Percentiles rank a stretch among this genome's conserved stretches.
Conservation (phyloP, 2,113 vertebrate species). For the Otus sunia region DNA sequence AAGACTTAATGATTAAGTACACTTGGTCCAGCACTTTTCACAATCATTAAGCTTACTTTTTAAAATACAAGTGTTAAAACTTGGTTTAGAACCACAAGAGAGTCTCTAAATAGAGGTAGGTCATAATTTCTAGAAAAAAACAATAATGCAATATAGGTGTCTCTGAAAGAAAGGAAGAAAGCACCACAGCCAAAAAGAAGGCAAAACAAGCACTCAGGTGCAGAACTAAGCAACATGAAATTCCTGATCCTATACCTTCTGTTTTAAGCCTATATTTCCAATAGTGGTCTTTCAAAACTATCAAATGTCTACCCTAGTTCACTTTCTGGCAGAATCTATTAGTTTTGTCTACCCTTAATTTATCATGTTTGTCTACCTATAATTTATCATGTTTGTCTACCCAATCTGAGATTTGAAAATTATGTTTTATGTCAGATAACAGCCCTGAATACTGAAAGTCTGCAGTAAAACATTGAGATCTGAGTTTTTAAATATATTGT, state of each 20-base stretch:
- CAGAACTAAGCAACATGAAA: not conserved
- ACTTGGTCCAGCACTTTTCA: not conserved
- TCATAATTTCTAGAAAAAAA: not conserved
- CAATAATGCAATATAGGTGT: not conserved
- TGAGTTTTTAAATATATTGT: not conserved
- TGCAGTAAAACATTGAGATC: not conserved
- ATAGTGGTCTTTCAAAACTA: not conserved
- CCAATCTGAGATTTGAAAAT: not conserved
- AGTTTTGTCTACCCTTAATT: not conserved
- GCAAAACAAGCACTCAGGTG: not conserved
- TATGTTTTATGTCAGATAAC: not conserved
- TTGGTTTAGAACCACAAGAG: constrained; percentile 21
- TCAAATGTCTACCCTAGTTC: not conserved
- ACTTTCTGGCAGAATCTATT: not conserved
- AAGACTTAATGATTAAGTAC: not conserved
- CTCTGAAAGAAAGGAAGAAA: not conserved
- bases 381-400: not conserved
- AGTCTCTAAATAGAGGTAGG: not conserved
- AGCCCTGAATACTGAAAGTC: not conserved
- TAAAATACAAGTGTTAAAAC: constrained; percentile 3
- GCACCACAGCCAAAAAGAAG: not conserved
- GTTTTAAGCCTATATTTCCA: not conserved
- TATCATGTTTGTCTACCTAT: not conserved
- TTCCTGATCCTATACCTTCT: not conserved
- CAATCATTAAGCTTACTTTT: constrained; percentile 12